phyloP scores from a whole-genome alignment of 92 coral and sea anemone genomes.

The Bergia puertoricense region DNA sequence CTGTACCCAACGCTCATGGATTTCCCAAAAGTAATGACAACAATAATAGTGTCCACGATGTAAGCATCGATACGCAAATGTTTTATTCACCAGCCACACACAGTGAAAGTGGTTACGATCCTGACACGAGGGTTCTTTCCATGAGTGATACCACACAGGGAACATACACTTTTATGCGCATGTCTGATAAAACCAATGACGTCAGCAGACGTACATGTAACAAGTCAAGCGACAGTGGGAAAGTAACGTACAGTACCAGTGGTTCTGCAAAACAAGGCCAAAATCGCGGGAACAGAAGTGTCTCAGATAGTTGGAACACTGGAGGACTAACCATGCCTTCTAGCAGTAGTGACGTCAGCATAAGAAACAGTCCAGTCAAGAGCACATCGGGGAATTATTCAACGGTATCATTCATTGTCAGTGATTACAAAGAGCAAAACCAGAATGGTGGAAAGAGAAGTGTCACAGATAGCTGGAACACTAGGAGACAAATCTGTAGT shows the following conservation, averaged over 20 bases:
- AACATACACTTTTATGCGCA: too few relatives aligned
- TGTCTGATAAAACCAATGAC: too few relatives aligned
- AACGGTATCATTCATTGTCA: not conserved
- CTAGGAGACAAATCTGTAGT: not conserved
- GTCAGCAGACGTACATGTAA: not conserved
- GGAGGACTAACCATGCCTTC: not conserved
- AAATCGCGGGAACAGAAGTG: not conserved
- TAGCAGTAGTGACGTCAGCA: not conserved
- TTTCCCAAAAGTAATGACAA: not conserved
- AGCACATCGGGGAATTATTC: not conserved
- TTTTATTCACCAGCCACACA: not conserved
- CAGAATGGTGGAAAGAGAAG: not conserved
- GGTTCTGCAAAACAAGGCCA: not conserved
- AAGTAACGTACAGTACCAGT: not conserved
- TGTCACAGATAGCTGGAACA: not conserved
- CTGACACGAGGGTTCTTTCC: too few relatives aligned
- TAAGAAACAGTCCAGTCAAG: not conserved
- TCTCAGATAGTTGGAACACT: not conserved
- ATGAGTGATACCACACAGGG: not conserved
- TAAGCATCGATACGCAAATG: not conserved
- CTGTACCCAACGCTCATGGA: not conserved
- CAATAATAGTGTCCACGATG: not conserved
- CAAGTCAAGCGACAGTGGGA: not conserved
- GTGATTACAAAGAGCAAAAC: not conserved
- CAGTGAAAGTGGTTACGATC: not conserved